Percentiles rank a stretch among this genome's conserved stretches.
These are phyloP conservation scores for Microchrysa polita DNA, from an alignment of 2,888 invertebrate genomes.

Conservation along the genomic window DNA sequence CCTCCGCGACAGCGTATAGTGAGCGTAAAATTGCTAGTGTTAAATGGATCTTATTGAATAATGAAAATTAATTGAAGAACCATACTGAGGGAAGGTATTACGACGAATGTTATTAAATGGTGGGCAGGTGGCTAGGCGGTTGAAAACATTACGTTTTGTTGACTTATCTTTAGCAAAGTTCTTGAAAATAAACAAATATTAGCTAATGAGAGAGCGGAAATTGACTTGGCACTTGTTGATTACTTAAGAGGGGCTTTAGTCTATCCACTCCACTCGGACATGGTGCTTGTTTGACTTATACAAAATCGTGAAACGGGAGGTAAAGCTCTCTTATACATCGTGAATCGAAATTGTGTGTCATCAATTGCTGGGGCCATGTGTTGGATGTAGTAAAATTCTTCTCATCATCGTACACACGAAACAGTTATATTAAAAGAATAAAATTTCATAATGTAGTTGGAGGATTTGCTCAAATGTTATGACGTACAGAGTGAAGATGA, in stretches of 20 bases:
- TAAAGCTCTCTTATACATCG: conserved; percentile 17
- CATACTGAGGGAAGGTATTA: background rate
- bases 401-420: conserved; percentile 13
- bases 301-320: too few species aligned
- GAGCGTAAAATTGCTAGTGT: background rate
- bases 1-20: background rate
- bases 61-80: conserved; percentile 18
- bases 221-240: background rate
- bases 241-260: background rate
- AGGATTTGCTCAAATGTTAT: too few species aligned
- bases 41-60: background rate
- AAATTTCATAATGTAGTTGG: background rate
- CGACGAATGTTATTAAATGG: background rate
- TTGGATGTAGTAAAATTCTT: conserved; percentile 2
- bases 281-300: conserved; percentile 6
- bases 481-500: too few species aligned
- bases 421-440: conserved; percentile 24
- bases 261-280: background rate
- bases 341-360: background rate
- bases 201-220: background rate
- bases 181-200: conserved; percentile 33
- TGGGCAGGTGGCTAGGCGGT: background rate
- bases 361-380: background rate
- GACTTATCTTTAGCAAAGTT: background rate
- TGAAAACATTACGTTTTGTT: background rate